Conservation (phyloP, 2,797 vertebrate species). For the Telmatherina bonti region DNA sequence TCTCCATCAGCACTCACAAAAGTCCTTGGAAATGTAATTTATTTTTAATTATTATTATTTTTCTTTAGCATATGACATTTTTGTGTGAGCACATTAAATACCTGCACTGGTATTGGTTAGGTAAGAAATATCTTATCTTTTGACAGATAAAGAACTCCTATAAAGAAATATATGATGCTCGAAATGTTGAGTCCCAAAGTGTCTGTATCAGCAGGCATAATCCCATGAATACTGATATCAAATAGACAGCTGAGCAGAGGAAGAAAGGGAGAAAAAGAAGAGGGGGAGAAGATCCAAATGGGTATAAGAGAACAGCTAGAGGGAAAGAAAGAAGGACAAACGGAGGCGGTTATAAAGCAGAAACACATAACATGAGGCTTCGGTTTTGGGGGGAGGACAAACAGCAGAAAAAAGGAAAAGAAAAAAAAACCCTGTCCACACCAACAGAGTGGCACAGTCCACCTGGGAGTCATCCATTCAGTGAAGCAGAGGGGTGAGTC, state of each 20-base stretch:
- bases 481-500: conserved; percentile 22
- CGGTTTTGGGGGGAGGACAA: conserved; percentile 40
- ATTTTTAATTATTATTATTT: background rate
- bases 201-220: conserved; percentile 15
- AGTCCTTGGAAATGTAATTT: background rate
- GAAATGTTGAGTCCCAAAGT: conserved; percentile 11
- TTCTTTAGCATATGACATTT: background rate
- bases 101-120: background rate
- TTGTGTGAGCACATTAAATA: background rate
- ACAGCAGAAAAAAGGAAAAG: conserved; percentile 14
- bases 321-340: conserved; percentile 28
- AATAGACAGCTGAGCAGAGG: conserved; percentile 1
- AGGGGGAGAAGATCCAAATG: conserved; percentile 3
- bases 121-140: too few species aligned
- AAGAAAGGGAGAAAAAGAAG: conserved; percentile 2
- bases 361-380: conserved; percentile 58
- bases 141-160: background rate
- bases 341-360: conserved; percentile 64
- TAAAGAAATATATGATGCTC: background rate
- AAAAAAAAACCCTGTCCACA: conserved; percentile 39
- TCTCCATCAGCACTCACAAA: background rate
- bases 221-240: conserved; percentile 17
- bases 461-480: conserved; percentile 49
- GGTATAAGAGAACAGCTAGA: conserved; percentile 53
- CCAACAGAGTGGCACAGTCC: conserved; percentile 40